Percentiles rank a stretch among this genome's conserved stretches.
Conservation (phyloP, 2,888 invertebrate species). For the Erynnis tages region DNA sequence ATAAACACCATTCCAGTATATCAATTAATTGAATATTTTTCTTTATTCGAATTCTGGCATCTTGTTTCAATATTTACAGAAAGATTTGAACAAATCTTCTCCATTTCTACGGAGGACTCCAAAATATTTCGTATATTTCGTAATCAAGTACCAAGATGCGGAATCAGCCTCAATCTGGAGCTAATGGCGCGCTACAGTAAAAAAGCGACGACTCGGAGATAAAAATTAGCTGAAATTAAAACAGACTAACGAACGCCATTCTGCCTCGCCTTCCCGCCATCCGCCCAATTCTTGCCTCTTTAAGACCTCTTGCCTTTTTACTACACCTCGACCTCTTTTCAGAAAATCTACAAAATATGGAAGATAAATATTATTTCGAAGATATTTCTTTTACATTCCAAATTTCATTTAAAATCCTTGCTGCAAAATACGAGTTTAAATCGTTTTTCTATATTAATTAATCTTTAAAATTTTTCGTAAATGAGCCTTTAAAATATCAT, state of each 20-base stretch:
- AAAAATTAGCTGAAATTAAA: slow-evolving; percentile 83
- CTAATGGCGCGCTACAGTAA: slow-evolving; percentile 75
- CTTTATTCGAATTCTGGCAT: no score
- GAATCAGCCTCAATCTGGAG: slow-evolving; percentile 34
- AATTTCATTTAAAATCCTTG: no score
- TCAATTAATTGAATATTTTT: no score
- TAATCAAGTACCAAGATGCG: slow-evolving; percentile 51
- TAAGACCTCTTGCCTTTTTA: not conserved
- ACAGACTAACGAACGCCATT: slow-evolving; percentile 79
- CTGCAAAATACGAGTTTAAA: no score
- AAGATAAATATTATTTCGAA: not conserved
- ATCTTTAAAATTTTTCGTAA: no score
- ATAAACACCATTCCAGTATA: no score
- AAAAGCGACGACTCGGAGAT: slow-evolving; percentile 72
- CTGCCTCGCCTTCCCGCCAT: slow-evolving; percentile 39
- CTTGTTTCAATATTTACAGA: not conserved
- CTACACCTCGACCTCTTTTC: no score
- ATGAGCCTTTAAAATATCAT: no score
- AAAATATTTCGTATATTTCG: not conserved
- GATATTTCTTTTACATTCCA: no score
- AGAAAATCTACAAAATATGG: no score
- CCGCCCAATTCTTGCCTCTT: slow-evolving; percentile 31
- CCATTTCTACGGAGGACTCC: not conserved
- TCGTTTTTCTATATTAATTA: no score
- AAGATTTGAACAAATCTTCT: not conserved